Evolutionary conservation across 1,140 invertebrate species (phyloP).

Genomic region (Diachasmimorpha longicaudata): DNA sequence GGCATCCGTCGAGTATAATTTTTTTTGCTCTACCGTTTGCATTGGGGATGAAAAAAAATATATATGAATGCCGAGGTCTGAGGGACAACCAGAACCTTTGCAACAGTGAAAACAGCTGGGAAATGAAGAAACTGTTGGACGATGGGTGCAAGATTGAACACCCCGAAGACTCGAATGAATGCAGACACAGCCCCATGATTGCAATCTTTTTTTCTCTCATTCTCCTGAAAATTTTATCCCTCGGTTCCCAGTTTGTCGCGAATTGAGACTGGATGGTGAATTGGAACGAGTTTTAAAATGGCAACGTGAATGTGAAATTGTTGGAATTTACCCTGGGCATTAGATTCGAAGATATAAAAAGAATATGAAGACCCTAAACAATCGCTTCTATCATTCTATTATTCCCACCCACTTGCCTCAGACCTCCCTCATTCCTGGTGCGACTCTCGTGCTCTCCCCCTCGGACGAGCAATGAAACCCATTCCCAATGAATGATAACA

Average conservation of each 20-base stretch:
- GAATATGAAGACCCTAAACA: background rate
- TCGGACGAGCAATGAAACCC: background rate
- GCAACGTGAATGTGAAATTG: no score
- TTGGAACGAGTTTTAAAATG: no score
- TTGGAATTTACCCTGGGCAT: background rate
- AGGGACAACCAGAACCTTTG: no score
- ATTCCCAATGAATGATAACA: conserved; percentile 5
- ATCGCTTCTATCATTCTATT: background rate
- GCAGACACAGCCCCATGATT: background rate
- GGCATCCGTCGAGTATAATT: background rate
- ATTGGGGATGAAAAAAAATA: background rate
- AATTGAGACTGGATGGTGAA: background rate
- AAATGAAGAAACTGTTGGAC: background rate
- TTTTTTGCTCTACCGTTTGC: background rate
- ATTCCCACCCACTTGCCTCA: background rate
- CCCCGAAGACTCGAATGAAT: background rate
- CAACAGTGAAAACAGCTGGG: background rate
- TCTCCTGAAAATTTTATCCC: background rate
- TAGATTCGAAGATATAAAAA: background rate
- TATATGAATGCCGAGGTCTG: background rate
- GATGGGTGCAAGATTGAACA: background rate
- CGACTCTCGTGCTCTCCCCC: background rate
- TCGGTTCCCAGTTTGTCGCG: background rate
- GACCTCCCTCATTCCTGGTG: background rate
- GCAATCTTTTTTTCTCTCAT: background rate